Percentiles rank a stretch among this genome's conserved stretches.
These are phyloP conservation scores for Yponomeuta evonymella DNA, from an alignment of 2,888 invertebrate genomes.

Conservation along the genomic window DNA sequence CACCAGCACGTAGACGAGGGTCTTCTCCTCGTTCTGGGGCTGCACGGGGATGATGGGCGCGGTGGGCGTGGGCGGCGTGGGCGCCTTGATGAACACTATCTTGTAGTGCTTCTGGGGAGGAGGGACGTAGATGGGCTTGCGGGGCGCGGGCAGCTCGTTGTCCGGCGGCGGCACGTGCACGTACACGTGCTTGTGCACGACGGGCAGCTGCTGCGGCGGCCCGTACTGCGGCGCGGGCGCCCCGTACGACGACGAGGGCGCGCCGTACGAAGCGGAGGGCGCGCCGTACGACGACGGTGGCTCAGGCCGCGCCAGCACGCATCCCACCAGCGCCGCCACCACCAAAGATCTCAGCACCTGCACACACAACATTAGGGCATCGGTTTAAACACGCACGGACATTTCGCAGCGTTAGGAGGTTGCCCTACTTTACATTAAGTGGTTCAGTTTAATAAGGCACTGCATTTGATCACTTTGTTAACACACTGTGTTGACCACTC, in stretches of 20 bases:
- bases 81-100: slow-evolving; percentile 88
- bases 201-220: slow-evolving; percentile 82
- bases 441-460: not conserved
- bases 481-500: slow-evolving; percentile 21
- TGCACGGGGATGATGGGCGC: slow-evolving; percentile 80
- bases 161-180: slow-evolving; percentile 94
- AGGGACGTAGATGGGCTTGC: slow-evolving; percentile 66
- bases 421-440: not conserved
- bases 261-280: slow-evolving; percentile 65
- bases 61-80: slow-evolving; percentile 78
- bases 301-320: slow-evolving; percentile 71
- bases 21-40: slow-evolving; percentile 92
- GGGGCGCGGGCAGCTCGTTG: slow-evolving; percentile 83
- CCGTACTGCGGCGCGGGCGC: slow-evolving; percentile 81
- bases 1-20: slow-evolving; percentile 90
- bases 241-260: slow-evolving; percentile 61
- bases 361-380: slow-evolving; percentile 28
- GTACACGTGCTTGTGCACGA: slow-evolving; percentile 93
- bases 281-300: slow-evolving; percentile 77
- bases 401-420: not conserved
- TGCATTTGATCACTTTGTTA: slow-evolving; percentile 17
- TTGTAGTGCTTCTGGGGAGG: slow-evolving; percentile 88
- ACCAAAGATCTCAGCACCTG: slow-evolving; percentile 66
- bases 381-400: slow-evolving; percentile 7
- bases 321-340: slow-evolving; percentile 59